Conservation (phyloP, 2,888 invertebrate species). For the Malthinus seriepunctatus region DNA sequence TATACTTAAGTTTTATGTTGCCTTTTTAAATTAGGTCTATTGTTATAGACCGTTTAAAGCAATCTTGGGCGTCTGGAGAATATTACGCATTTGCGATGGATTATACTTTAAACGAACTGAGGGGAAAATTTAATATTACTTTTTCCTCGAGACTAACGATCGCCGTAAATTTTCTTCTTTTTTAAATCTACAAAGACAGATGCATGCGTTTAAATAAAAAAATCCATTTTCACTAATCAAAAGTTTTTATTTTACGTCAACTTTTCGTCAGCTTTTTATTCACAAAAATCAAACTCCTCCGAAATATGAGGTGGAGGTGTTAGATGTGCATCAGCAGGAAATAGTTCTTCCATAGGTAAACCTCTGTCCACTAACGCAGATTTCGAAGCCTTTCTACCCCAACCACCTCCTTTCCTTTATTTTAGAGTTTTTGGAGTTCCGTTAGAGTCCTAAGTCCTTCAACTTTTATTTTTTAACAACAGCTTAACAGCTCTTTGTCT, state of each 20-base stretch:
- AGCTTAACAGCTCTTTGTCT: no score
- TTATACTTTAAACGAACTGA: slow-evolving; percentile 41
- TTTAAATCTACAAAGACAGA: slow-evolving; percentile 22
- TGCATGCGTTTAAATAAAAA: neutral
- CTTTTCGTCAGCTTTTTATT: no score
- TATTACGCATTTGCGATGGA: slow-evolving; percentile 50
- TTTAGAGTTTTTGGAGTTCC: no score
- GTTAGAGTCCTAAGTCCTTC: no score
- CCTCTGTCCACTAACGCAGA: no score
- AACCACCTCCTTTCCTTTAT: no score
- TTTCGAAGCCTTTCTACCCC: no score
- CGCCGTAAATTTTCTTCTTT: slow-evolving; percentile 20
- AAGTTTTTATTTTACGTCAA: no score
- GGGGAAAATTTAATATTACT: slow-evolving; percentile 43
- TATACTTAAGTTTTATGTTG: slow-evolving; percentile 51
- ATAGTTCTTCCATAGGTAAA: no score
- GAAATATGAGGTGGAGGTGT: no score
- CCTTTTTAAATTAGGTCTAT: slow-evolving; percentile 55
- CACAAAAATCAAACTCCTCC: slow-evolving; percentile 1
- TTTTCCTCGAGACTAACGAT: slow-evolving; percentile 29
- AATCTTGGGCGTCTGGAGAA: slow-evolving; percentile 50
- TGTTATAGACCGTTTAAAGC: slow-evolving; percentile 53
- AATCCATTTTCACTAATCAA: neutral
- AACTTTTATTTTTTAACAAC: no score
- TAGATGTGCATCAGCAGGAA: no score